phyloP scores from a whole-genome alignment of 2,797 vertebrate species.

The Oreortyx pictus region DNA sequence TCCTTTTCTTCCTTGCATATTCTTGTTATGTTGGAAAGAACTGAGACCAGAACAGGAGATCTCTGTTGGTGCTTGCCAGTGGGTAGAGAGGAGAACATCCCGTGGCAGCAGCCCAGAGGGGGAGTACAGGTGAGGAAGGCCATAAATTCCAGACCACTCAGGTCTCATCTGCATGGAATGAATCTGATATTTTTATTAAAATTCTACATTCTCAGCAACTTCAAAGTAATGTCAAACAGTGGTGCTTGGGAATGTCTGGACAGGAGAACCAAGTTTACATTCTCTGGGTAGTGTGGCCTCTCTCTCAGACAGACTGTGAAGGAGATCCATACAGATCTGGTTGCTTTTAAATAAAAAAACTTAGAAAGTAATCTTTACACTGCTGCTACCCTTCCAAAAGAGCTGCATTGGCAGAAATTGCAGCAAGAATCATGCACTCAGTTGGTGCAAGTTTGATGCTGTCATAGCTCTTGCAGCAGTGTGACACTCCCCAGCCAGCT shows the following conservation, averaged over 20 bases:
- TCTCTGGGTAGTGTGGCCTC: background rate
- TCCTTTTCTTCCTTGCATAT: background rate
- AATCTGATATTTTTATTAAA: background rate
- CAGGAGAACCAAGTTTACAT: background rate
- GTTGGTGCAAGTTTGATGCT: background rate
- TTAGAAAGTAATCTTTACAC: background rate
- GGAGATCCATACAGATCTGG: rapidly evolving
- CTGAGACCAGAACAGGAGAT: background rate
- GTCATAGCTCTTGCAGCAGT: background rate
- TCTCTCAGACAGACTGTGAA: background rate
- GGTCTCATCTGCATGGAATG: background rate
- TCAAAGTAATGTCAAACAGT: background rate
- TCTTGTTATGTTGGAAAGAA: background rate
- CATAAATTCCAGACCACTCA: background rate
- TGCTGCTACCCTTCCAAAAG: background rate
- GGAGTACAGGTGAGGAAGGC: background rate
- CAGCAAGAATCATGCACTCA: background rate
- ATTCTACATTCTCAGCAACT: background rate
- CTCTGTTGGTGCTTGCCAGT: background rate
- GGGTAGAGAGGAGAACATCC: background rate
- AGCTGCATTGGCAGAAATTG: background rate
- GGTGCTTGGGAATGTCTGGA: background rate
- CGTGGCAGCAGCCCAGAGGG: background rate
- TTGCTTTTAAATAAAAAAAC: background rate
- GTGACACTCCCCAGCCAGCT: background rate